Conservation (phyloP, 2,113 vertebrate genomes). For the Camelus dromedarius region DNA sequence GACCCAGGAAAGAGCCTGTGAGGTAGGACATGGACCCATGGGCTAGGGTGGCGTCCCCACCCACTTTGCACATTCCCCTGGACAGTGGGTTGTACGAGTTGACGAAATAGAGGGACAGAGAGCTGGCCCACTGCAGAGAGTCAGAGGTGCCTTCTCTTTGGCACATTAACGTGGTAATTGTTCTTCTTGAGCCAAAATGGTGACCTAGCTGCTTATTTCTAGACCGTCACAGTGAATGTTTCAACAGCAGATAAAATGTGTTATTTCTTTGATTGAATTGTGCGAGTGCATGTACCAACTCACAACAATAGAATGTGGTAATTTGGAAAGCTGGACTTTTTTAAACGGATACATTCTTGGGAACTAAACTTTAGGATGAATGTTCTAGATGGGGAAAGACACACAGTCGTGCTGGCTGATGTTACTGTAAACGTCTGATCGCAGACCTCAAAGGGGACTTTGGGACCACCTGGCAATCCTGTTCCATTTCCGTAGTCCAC, state of each 20-base stretch:
- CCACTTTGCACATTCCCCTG: neutral
- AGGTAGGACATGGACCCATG: neutral
- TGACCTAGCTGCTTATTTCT: neutral
- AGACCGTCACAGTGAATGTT: neutral
- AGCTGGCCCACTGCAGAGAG: rapidly evolving
- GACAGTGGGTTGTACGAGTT: neutral
- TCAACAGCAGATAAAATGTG: neutral
- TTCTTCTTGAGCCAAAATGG: neutral
- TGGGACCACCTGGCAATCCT: neutral
- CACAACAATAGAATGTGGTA: neutral
- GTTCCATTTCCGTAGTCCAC: rapidly evolving
- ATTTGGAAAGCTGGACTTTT: neutral
- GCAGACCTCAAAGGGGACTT: neutral
- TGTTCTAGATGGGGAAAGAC: neutral
- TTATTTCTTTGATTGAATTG: neutral
- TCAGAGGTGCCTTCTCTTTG: neutral
- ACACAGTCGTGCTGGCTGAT: neutral
- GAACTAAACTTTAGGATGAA: neutral
- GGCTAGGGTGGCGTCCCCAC: neutral
- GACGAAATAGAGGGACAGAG: neutral
- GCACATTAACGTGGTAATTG: too few species aligned
- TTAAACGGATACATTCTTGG: neutral
- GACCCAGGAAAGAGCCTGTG: neutral
- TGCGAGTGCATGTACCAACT: neutral
- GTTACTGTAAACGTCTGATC: neutral